phyloP scores from a whole-genome alignment of 2,113 vertebrate species.

The Zingel zingel region DNA sequence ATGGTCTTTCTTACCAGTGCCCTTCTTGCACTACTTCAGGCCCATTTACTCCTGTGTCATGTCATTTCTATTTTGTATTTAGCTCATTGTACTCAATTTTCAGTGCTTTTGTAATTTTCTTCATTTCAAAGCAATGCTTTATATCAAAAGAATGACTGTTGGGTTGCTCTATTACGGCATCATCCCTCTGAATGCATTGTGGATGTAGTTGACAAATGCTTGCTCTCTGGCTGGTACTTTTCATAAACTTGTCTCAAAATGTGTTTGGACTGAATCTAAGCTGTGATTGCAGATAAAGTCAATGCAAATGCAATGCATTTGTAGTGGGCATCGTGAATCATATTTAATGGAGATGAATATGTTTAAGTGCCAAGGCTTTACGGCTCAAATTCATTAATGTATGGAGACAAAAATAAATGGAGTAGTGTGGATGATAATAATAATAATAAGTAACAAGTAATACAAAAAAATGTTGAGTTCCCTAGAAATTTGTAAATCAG shows the following conservation, averaged over 20 bases:
- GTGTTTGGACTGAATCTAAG: not conserved
- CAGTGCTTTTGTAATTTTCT: not conserved
- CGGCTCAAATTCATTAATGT: too few relatives aligned
- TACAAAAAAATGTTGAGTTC: not conserved
- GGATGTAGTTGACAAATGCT: slow-evolving; percentile 1
- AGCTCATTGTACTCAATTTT: not conserved
- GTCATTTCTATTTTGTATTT: not conserved
- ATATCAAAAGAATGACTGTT: not conserved
- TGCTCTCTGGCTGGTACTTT: slow-evolving; percentile 6
- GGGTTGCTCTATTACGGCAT: not conserved
- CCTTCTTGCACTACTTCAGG: not conserved
- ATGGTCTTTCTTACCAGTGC: not conserved
- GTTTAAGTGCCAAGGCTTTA: too few relatives aligned
- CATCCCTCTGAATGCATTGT: not conserved
- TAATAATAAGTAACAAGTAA: too few relatives aligned
- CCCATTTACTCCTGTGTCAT: not conserved
- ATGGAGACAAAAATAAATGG: too few relatives aligned
- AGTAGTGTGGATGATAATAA: not conserved
- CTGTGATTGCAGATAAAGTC: not conserved
- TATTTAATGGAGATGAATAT: not conserved
- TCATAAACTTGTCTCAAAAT: not conserved
- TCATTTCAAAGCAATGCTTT: not conserved
- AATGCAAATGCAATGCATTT: not conserved
- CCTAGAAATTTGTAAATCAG: not conserved
- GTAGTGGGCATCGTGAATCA: fast-evolving